Conservation (phyloP, 2,797 vertebrate genomes). For the Columba guinea region DNA sequence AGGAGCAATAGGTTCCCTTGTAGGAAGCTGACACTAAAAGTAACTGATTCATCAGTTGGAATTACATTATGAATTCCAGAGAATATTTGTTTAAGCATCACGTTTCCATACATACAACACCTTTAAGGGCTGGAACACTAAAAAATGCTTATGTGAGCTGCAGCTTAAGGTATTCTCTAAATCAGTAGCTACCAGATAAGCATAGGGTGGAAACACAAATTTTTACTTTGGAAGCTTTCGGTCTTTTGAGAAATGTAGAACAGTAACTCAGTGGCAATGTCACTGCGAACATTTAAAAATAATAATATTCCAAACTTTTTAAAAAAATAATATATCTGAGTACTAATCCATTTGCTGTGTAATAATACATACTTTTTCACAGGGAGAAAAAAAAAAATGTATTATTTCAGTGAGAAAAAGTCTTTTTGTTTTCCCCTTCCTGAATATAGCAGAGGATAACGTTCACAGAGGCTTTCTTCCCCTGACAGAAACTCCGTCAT, state of each 20-base stretch:
- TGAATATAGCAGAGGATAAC: background rate
- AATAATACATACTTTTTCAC: background rate
- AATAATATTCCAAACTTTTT: no score
- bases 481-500: background rate
- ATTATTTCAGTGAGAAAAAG: background rate
- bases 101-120: background rate
- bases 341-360: background rate
- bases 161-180: background rate
- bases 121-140: background rate
- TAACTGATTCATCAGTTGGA: background rate
- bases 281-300: background rate
- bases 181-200: rapidly evolving
- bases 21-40: background rate
- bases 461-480: background rate
- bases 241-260: background rate
- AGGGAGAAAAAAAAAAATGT: background rate
- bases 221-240: background rate
- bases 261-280: background rate
- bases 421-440: background rate
- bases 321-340: background rate
- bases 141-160: background rate
- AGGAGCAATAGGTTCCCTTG: background rate
- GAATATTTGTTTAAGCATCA: background rate
- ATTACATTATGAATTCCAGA: background rate
- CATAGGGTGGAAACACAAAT: background rate